phyloP scores from a whole-genome alignment of 2,888 invertebrate genomes.

The Eristalis pertinax region DNA sequence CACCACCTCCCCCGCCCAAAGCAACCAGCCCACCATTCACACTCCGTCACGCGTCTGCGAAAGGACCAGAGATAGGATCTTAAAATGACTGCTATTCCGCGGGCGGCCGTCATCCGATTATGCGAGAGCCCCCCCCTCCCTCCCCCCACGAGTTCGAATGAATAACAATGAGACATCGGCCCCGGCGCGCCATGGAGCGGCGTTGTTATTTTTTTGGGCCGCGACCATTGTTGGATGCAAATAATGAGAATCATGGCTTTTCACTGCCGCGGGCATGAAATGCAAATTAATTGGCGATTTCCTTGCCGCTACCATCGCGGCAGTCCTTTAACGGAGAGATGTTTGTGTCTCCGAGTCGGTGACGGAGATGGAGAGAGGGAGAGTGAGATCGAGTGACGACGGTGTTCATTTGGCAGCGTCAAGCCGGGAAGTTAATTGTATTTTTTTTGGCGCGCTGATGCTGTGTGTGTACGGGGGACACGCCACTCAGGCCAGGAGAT shows the following conservation, averaged over 20 bases:
- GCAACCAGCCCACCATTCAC: not conserved
- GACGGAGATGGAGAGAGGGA: not conserved
- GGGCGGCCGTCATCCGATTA: constrained; percentile 70
- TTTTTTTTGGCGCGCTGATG: constrained; percentile 10
- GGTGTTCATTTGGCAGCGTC: constrained; percentile 53
- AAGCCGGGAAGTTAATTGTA: constrained; percentile 59
- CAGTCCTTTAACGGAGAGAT: not conserved
- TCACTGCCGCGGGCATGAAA: constrained; percentile 61
- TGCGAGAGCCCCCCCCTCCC: constrained; percentile 58
- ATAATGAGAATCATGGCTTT: constrained; percentile 69
- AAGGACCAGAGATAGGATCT: constrained; percentile 58
- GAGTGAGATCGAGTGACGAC: constrained; percentile 4
- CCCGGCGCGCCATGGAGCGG: not conserved
- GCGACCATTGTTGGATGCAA: constrained; percentile 56
- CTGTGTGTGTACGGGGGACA: not conserved
- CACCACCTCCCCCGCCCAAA: not conserved
- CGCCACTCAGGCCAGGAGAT: constrained; percentile 2
- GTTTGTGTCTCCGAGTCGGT: not conserved
- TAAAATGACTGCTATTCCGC: constrained; percentile 67
- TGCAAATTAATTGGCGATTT: constrained; percentile 72
- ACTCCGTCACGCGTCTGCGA: constrained; percentile 29
- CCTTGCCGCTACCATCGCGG: constrained; percentile 50
- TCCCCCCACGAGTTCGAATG: constrained; percentile 61
- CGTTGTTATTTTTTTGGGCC: constrained; percentile 28
- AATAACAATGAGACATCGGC: constrained; percentile 67